Conservation (phyloP, 2,888 invertebrate genomes). For the Leptinotarsa tumamoca region DNA sequence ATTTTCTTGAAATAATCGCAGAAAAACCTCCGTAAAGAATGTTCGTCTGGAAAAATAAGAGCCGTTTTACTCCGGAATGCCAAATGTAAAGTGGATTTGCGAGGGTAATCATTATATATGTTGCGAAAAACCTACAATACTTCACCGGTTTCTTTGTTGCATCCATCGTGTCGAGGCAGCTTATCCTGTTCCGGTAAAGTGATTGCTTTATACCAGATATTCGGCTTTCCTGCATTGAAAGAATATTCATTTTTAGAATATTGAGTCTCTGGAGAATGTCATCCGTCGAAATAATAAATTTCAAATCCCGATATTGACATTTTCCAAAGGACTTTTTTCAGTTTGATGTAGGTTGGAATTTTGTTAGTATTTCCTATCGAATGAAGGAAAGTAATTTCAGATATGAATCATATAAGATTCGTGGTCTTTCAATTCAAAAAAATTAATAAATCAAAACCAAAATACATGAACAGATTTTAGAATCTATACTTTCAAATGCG, state of each 20-base stretch:
- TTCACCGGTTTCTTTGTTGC: constrained; percentile 4
- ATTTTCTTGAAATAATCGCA: background rate
- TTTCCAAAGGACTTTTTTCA: background rate
- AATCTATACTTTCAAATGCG: no score
- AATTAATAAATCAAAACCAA: no score
- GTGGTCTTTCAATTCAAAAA: no score
- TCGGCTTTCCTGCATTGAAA: background rate
- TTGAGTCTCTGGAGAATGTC: background rate
- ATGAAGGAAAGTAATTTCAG: no score
- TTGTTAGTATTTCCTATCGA: no score
- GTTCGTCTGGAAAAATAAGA: background rate
- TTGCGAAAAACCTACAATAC: constrained; percentile 2
- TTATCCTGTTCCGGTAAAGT: background rate
- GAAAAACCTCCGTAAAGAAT: background rate
- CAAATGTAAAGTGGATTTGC: constrained; percentile 1
- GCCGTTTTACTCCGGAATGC: background rate
- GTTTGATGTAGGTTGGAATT: background rate
- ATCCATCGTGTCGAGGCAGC: background rate
- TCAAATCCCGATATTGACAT: no score
- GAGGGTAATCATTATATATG: background rate
- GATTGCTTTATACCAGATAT: constrained; percentile 1
- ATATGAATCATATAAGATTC: no score
- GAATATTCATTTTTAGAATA: background rate
- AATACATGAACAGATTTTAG: no score
- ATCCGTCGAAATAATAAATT: background rate